Evolutionary conservation across 1,140 invertebrate genomes (phyloP), one percentile per base, ranked within the genome.

Genomic region (Drosophila seguyi): DNA sequence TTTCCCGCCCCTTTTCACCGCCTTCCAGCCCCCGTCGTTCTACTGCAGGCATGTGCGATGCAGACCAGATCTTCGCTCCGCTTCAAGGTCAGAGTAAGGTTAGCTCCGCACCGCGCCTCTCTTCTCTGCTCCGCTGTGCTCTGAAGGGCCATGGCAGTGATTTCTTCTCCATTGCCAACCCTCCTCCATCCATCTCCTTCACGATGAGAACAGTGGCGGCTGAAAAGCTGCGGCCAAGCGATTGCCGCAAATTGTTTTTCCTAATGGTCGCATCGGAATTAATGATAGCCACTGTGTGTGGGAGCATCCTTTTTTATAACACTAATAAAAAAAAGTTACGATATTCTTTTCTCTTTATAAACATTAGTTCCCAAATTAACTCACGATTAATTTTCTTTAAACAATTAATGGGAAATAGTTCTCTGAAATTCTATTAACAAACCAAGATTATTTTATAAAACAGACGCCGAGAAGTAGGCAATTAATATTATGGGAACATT

Each of bases 21-120:
- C 18, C 38, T 34, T 39, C 47, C 22, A 38, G 38, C 53, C 44
- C 41, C 53, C 56, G 20, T 8, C 13, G 11, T n/a, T 69, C 61
- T 31, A 55, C 67, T 45, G 31, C 47, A 55, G 48, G 38, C 71
- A 63, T 50, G 36, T 68, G 62, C 39, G 31, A 69, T 69, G 66
- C 62, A 68, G 56, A 58, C 53, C 73, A 72, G 76, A 76, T 77
- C 58, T 55, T 82, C 55, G 76, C 84, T 87, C 68, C 77, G 76
- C 68, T 84, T 85, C 85, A 88, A 88, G 84, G 84, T 88, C 84
- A 88, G 81, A 81, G 58, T 88, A 88, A 88, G 84, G 84, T 88
- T 88, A 88, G 85, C 66, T 53, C 66, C 66, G 68, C 42, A 44
- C 67, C 39, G 65, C 61, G 78, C 69, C 20, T 55, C 34, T 53